Conservation (phyloP, 2,888 invertebrate genomes). For the Lasioglossum vierecki region DNA sequence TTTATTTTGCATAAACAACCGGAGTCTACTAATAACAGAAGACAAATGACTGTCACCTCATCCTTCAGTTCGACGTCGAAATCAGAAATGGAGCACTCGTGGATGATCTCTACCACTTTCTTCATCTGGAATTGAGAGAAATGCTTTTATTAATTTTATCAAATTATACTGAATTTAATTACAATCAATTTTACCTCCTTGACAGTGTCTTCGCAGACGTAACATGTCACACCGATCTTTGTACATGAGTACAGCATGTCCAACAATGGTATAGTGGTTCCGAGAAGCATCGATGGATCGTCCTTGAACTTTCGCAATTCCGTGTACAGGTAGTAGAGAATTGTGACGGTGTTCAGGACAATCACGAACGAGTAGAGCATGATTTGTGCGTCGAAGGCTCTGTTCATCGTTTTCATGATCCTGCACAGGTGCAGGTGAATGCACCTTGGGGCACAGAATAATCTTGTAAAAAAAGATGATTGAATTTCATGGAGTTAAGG, state of each 20-base stretch:
- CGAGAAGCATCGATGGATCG: rapidly evolving
- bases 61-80: constrained; percentile 29
- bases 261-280: rapidly evolving
- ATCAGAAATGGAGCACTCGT: constrained; percentile 15
- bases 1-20: no score
- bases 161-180: background rate
- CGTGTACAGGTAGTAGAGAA: constrained; percentile 25
- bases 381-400: constrained; percentile 37
- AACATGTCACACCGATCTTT: constrained; percentile 12
- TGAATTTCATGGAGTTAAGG: no score
- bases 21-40: no score
- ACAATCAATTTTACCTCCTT: constrained; percentile 32
- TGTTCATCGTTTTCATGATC: constrained; percentile 41
- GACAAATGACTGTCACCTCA: constrained; percentile 36
- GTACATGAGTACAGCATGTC: background rate
- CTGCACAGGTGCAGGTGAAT: constrained; percentile 60
- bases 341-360: constrained; percentile 9
- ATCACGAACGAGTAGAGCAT: background rate
- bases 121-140: constrained; percentile 30
- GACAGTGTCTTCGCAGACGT: constrained; percentile 22
- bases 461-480: background rate
- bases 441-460: background rate
- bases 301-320: background rate
- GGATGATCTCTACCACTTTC: constrained; percentile 28
- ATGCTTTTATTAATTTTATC: background rate